Percentiles rank a stretch among this genome's conserved stretches.
Conservation (phyloP, 2,113 vertebrate genomes). For the Neolamprologus ventralis region DNA sequence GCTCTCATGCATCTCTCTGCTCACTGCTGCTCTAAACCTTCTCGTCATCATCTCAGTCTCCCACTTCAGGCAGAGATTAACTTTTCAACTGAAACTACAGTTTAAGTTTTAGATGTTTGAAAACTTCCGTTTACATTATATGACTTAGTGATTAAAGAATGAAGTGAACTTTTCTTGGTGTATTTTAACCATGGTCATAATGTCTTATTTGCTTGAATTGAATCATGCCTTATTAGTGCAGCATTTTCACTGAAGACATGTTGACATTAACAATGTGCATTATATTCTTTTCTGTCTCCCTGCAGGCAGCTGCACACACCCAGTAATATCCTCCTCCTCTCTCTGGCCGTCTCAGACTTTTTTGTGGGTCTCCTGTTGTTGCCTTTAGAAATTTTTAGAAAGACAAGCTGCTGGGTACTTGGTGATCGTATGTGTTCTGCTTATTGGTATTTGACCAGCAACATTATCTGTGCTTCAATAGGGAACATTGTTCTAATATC, state of each 20-base stretch:
- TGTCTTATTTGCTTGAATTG: background rate
- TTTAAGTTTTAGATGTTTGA: fast-evolving
- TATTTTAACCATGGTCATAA: background rate
- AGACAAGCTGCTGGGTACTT: background rate
- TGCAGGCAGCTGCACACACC: constrained; percentile 56
- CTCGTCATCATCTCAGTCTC: background rate
- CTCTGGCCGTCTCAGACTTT: background rate
- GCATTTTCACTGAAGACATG: background rate
- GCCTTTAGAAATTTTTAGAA: background rate
- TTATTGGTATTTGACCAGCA: background rate
- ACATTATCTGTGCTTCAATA: background rate
- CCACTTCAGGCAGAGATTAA: background rate
- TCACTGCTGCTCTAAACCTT: background rate
- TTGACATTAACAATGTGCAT: background rate
- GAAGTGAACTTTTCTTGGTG: background rate
- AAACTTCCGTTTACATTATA: background rate
- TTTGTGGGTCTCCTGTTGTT: background rate
- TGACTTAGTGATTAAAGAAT: background rate
- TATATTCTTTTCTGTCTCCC: background rate
- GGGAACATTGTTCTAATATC: background rate
- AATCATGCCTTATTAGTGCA: background rate
- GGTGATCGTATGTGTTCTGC: background rate
- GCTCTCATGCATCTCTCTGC: fast-evolving
- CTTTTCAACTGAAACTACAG: background rate
- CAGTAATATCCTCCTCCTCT: constrained; percentile 48